Conservation (phyloP, 2,797 vertebrate genomes). For the Etheostoma nigrum region DNA sequence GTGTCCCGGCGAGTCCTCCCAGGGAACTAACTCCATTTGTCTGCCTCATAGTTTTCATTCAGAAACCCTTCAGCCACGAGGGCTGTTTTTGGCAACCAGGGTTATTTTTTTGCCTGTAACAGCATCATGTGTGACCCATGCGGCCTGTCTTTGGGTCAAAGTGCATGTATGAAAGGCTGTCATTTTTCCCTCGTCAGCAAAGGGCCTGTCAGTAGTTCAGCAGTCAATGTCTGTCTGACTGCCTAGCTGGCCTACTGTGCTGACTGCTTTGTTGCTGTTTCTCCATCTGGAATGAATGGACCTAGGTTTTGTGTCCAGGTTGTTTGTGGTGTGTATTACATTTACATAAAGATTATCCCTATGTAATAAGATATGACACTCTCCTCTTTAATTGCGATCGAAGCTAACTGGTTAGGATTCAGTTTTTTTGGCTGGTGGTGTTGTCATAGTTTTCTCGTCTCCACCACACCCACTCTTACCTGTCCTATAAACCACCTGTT, state of each 20-base stretch:
- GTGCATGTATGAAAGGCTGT: conserved; percentile 51
- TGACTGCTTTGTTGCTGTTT: neutral
- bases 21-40: conserved; percentile 43
- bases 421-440: neutral
- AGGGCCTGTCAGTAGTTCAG: conserved; percentile 22
- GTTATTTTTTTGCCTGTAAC: conserved; percentile 65
- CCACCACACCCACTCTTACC: neutral
- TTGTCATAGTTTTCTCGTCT: neutral
- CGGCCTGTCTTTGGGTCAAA: conserved; percentile 39
- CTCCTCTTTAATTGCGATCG: neutral
- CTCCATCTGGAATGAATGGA: neutral
- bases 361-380: neutral
- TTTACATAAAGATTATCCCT: too few relatives aligned
- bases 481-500: conserved; percentile 4
- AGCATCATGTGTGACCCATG: conserved; percentile 60
- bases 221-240: neutral
- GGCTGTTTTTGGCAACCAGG: conserved; percentile 49
- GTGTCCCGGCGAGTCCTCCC: neutral
- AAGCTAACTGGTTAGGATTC: neutral
- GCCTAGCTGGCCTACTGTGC: neutral
- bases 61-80: neutral
- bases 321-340: neutral
- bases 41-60: conserved; percentile 26
- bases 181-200: conserved; percentile 47
- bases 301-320: neutral